A percentile compares a stretch with the other conserved stretches of the same genome.
Conservation (phyloP, 2,888 invertebrate genomes). For the Gnatocerus cornutus region DNA sequence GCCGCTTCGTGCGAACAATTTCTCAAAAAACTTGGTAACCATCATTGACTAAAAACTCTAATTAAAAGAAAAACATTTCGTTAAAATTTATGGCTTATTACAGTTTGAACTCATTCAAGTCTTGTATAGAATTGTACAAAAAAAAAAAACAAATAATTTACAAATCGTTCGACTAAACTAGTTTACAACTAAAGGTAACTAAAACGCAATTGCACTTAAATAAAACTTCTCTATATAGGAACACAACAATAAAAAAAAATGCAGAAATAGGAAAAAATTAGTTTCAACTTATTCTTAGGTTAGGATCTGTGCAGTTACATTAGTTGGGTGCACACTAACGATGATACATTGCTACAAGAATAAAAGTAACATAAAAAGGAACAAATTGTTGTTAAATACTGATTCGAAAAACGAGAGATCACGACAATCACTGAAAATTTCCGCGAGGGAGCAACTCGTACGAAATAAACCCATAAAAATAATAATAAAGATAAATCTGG, state of each 20-base stretch:
- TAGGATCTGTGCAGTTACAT: slow-evolving; percentile 49
- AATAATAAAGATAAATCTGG: slow-evolving; percentile 60
- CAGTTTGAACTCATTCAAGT: slow-evolving; percentile 54
- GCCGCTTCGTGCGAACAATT: slow-evolving; percentile 52
- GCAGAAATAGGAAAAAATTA: slow-evolving; percentile 46
- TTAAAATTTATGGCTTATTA: slow-evolving; percentile 53
- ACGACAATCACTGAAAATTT: slow-evolving; percentile 17
- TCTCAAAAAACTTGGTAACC: slow-evolving; percentile 62
- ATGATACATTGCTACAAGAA: slow-evolving; percentile 34
- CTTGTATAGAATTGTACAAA: slow-evolving; percentile 53
- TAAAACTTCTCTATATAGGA: slow-evolving; percentile 56
- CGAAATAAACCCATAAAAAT: slow-evolving; percentile 50
- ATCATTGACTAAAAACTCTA: slow-evolving; percentile 62
- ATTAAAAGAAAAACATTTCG: slow-evolving; percentile 40
- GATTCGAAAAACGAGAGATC: slow-evolving; percentile 43
- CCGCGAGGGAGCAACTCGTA: slow-evolving; percentile 12
- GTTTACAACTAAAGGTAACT: slow-evolving; percentile 57
- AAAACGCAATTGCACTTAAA: slow-evolving; percentile 60
- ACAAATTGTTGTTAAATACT: slow-evolving; percentile 51
- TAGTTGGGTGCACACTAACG: slow-evolving; percentile 46
- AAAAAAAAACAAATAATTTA: slow-evolving; percentile 52
- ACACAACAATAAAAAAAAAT: slow-evolving; percentile 53
- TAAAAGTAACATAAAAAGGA: slow-evolving; percentile 40
- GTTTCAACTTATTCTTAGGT: slow-evolving; percentile 48
- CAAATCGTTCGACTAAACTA: slow-evolving; percentile 48